Conservation (phyloP, 2,113 vertebrate species). For the Eidolon helvum region DNA sequence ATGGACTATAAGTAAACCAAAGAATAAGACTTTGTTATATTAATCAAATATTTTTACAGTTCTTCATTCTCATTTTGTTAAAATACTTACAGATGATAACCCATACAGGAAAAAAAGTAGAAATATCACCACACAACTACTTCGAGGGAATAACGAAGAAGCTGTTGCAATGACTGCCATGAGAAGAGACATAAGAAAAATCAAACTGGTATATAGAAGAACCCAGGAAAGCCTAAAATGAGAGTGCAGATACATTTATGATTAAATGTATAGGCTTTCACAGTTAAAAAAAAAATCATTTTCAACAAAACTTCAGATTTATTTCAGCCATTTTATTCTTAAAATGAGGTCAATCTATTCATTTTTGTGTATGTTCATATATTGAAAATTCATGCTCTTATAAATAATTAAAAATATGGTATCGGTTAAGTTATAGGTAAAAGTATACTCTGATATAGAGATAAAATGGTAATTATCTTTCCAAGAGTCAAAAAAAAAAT, state of each 20-base stretch:
- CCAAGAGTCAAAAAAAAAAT: neutral
- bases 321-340: neutral
- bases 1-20: neutral
- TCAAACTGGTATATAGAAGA: conserved; percentile 93
- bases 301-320: neutral
- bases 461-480: neutral
- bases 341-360: neutral
- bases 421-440: neutral
- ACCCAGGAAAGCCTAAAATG: conserved; percentile 95
- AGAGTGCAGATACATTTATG: neutral
- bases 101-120: conserved; percentile 96
- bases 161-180: conserved; percentile 95
- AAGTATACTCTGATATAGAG: neutral
- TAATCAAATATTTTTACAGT: neutral
- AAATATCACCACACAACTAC: conserved; percentile 93
- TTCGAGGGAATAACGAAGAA: conserved; percentile 94
- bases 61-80: neutral
- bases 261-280: neutral
- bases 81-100: conserved; percentile 93
- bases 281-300: neutral
- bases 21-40: neutral
- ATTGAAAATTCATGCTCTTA: neutral
- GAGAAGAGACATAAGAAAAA: conserved; percentile 94
- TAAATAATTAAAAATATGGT: neutral
- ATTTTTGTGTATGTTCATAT: neutral